phyloP scores from a whole-genome alignment of 2,113 vertebrate species.

The Planiliza haematocheilus region DNA sequence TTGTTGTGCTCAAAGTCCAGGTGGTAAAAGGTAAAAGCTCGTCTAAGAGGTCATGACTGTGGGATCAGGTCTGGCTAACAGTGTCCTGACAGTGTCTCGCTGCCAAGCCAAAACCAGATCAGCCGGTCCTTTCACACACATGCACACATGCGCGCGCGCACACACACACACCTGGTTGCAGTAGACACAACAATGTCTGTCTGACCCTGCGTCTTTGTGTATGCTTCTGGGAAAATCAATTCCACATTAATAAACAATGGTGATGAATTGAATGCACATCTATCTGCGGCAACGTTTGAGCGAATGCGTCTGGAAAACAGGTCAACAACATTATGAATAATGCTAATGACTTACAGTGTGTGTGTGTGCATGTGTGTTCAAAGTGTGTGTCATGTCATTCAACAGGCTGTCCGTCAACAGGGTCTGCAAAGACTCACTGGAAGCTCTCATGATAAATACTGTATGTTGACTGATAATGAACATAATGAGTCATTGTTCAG shows the following conservation, averaged over 20 bases:
- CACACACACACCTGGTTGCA: constrained; percentile 50
- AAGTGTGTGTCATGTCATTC: constrained; percentile 9
- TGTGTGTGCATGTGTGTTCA: background rate
- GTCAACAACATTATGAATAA: constrained; percentile 12
- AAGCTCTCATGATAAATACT: background rate
- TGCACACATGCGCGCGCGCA: constrained; percentile 26
- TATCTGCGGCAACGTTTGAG: background rate
- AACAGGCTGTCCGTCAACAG: background rate
- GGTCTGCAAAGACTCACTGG: background rate
- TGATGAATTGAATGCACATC: constrained; percentile 35
- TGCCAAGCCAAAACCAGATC: constrained; percentile 63
- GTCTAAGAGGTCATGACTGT: too few species aligned
- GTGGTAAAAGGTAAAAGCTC: too few species aligned
- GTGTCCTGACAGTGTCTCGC: constrained; percentile 54
- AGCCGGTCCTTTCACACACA: constrained; percentile 44
- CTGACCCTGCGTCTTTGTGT: constrained; percentile 25
- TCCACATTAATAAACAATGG: constrained; percentile 37
- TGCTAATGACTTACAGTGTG: constrained; percentile 21
- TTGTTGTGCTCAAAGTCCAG: too few species aligned
- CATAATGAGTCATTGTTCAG: background rate
- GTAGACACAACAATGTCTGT: constrained; percentile 64
- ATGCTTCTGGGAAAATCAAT: constrained; percentile 41
- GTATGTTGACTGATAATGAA: background rate
- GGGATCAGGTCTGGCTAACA: too few species aligned
- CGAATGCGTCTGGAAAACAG: constrained; percentile 17